A percentile compares a stretch with the other conserved stretches of the same genome.
Evolutionary conservation across 2,888 invertebrate species (phyloP).

Genomic region (Ecliptopera silaceata): DNA sequence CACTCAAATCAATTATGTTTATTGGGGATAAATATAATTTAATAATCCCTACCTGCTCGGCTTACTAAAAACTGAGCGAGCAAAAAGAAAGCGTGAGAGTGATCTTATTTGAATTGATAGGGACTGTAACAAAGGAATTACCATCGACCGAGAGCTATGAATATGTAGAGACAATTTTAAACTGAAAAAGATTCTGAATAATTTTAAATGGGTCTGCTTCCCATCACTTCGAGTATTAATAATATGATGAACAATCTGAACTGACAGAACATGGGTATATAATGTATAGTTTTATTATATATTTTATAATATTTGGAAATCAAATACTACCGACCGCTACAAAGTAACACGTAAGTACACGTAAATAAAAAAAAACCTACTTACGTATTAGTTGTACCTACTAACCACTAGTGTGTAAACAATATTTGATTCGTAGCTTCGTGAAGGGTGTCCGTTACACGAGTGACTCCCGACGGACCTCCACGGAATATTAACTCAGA

Average conservation of each 20-base stretch:
- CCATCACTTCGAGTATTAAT: neutral
- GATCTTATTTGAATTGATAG: conserved; percentile 58
- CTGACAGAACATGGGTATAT: neutral
- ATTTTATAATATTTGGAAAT: too few relatives aligned
- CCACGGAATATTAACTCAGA: conserved; percentile 74
- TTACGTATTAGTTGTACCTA: too few relatives aligned
- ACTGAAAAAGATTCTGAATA: neutral
- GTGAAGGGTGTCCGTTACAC: conserved; percentile 66
- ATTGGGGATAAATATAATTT: conserved; percentile 32
- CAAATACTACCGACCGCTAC: too few relatives aligned
- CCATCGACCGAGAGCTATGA: conserved; percentile 44
- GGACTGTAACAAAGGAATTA: conserved; percentile 55
- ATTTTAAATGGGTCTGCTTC: neutral
- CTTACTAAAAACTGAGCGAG: conserved; percentile 48
- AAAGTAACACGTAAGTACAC: too few relatives aligned
- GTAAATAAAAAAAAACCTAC: too few relatives aligned
- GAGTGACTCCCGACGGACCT: conserved; percentile 62
- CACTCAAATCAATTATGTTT: conserved; percentile 30
- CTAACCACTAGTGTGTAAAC: conserved; percentile 14
- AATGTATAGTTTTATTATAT: too few relatives aligned
- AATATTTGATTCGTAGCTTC: conserved; percentile 46
- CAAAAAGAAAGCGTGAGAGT: conserved; percentile 45
- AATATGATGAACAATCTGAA: neutral
- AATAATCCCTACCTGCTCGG: conserved; percentile 33
- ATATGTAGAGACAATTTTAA: conserved; percentile 14